phyloP scores from a whole-genome alignment of 1,140 invertebrate genomes.

The Pseudachorutes palmiensis region DNA sequence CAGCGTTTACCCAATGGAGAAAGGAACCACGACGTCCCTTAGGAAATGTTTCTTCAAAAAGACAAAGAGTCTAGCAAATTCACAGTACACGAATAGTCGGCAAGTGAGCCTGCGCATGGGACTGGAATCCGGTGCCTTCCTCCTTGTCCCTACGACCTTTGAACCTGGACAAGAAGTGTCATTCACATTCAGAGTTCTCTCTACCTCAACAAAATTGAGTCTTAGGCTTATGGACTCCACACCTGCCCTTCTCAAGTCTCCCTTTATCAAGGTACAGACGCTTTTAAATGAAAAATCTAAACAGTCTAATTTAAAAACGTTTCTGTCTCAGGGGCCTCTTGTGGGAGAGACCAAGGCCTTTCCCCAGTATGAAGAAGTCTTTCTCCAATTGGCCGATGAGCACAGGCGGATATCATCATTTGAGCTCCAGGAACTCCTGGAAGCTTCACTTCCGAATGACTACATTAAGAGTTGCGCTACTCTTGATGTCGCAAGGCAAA shows the following conservation, averaged over 20 bases:
- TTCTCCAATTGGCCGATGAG: slow-evolving; percentile 81
- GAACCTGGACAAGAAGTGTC: slow-evolving; percentile 81
- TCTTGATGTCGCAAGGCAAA: slow-evolving; percentile 82
- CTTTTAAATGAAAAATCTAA: neutral
- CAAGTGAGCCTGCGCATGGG: slow-evolving; percentile 71
- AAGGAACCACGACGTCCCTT: slow-evolving; percentile 58
- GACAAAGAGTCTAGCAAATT: slow-evolving; percentile 78
- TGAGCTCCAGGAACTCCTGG: slow-evolving; percentile 80
- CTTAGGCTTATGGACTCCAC: slow-evolving; percentile 42
- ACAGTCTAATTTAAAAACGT: neutral
- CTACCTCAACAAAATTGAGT: slow-evolving; percentile 43
- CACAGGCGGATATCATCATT: slow-evolving; percentile 78
- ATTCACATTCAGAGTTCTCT: slow-evolving; percentile 73
- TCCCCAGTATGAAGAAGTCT: slow-evolving; percentile 79
- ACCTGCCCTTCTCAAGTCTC: slow-evolving; percentile 6
- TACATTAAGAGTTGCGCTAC: slow-evolving; percentile 90
- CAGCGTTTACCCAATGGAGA: slow-evolving; percentile 71
- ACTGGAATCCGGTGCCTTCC: slow-evolving; percentile 71
- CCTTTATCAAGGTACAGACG: slow-evolving; percentile 6
- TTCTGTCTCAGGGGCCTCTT: slow-evolving; percentile 46
- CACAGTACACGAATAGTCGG: slow-evolving; percentile 82
- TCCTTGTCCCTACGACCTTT: slow-evolving; percentile 83
- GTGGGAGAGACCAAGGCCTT: slow-evolving; percentile 65
- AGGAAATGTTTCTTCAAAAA: slow-evolving; percentile 73
- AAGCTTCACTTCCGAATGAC: slow-evolving; percentile 86